A percentile compares a stretch with the other conserved stretches of the same genome.
Conservation (phyloP, 2,113 vertebrate genomes). For the Gorsachius goisagi region DNA sequence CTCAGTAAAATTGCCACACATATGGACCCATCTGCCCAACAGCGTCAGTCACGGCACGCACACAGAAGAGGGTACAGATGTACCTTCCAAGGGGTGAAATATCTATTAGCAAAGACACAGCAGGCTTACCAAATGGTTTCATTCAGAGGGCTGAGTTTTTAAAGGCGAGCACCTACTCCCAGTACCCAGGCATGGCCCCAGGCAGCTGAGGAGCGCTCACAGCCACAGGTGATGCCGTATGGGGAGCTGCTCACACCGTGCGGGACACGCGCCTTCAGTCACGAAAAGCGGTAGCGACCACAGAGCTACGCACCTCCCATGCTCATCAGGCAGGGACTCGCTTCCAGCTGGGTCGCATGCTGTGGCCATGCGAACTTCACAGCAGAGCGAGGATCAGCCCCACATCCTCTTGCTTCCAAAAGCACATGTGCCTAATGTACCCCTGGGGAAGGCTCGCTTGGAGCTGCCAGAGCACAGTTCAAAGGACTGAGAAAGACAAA, state of each 20-base stretch:
- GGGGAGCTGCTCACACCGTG: not conserved
- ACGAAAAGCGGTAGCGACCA: accelerated
- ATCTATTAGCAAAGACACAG: not conserved
- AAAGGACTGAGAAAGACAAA: not conserved
- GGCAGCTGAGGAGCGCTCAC: accelerated
- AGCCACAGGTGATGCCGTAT: accelerated
- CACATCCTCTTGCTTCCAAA: not conserved
- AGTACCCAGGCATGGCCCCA: not conserved
- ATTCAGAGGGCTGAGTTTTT: not conserved
- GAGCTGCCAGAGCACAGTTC: not conserved
- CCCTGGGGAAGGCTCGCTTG: accelerated
- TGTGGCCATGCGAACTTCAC: not conserved
- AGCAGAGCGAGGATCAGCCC: not conserved
- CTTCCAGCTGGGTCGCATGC: not conserved
- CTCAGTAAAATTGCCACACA: not conserved
- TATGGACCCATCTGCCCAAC: not conserved
- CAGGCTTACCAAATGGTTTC: not conserved
- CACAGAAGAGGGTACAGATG: not conserved
- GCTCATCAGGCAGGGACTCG: not conserved
- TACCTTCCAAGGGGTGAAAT: not conserved
- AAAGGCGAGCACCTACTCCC: not conserved
- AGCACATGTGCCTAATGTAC: not conserved
- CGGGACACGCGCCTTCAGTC: not conserved
- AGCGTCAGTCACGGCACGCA: not conserved
- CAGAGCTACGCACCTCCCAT: not conserved